Conservation (phyloP, 2,797 vertebrate genomes). For the Tapirus indicus region DNA sequence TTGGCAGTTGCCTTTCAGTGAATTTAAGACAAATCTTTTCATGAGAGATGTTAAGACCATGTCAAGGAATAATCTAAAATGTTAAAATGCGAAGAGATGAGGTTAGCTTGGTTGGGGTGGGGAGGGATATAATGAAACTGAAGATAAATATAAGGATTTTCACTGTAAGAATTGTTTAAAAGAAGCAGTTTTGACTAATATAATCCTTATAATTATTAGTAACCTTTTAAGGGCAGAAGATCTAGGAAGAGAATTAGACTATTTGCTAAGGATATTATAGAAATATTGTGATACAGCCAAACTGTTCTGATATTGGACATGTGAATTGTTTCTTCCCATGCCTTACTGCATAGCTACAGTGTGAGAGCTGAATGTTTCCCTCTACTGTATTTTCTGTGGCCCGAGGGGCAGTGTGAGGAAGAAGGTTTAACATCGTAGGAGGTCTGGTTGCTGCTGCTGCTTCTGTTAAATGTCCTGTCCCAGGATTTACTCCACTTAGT, state of each 20-base stretch:
- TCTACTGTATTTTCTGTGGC: neutral
- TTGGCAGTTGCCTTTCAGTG: constrained; percentile 11
- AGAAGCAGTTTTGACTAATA: neutral
- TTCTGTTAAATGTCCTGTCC: neutral
- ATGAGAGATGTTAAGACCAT: neutral
- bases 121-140: neutral
- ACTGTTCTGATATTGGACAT: neutral
- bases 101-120: neutral
- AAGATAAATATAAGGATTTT: neutral
- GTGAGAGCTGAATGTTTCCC: neutral
- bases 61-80: neutral
- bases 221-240: neutral
- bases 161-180: neutral
- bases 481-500: neutral
- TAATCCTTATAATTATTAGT: neutral
- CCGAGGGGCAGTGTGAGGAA: neutral
- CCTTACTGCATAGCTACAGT: neutral
- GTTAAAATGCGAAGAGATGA: constrained; percentile 15
- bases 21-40: constrained; percentile 45
- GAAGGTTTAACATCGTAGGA: neutral
- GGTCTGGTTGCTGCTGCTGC: neutral
- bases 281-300: neutral
- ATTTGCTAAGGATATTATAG: neutral
- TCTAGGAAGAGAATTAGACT: neutral
- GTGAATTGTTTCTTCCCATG: neutral